Percentiles rank a stretch among this genome's conserved stretches.
Conservation (phyloP, 2,113 vertebrate species). For the Telmatochromis sp. region DNA sequence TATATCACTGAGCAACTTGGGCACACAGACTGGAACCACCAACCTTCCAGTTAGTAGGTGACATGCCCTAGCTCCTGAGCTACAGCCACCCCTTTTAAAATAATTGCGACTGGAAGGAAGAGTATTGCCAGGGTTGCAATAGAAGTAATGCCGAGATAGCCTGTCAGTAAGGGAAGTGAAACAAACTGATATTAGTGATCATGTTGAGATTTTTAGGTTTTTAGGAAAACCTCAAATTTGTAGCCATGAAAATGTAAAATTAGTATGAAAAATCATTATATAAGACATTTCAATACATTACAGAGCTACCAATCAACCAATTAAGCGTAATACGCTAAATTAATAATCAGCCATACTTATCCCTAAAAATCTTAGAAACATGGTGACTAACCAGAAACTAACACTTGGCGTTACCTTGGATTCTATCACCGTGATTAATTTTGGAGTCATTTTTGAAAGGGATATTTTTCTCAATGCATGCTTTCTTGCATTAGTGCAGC, state of each 20-base stretch:
- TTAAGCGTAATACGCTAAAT: rapidly evolving
- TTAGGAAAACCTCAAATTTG: background rate
- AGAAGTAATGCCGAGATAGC: background rate
- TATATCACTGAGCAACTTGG: background rate
- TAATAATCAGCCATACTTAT: background rate
- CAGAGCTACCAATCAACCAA: background rate
- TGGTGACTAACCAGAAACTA: background rate
- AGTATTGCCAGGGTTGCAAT: background rate
- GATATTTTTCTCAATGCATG: background rate
- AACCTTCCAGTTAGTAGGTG: background rate
- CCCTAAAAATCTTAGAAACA: background rate
- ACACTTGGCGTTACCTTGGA: background rate
- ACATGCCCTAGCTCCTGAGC: background rate
- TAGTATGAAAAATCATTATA: background rate
- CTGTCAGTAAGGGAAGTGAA: background rate
- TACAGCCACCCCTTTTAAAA: background rate
- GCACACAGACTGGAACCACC: background rate
- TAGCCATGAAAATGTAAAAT: background rate
- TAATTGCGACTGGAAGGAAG: background rate
- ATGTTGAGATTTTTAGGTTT: background rate
- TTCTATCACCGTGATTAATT: background rate
- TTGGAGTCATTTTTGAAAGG: background rate
- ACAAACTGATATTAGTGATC: background rate
- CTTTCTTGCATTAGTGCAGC: background rate
- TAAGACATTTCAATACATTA: background rate